Evolutionary conservation across 2,888 invertebrate species (phyloP).

Genomic region (Camptogramma bilineatum): DNA sequence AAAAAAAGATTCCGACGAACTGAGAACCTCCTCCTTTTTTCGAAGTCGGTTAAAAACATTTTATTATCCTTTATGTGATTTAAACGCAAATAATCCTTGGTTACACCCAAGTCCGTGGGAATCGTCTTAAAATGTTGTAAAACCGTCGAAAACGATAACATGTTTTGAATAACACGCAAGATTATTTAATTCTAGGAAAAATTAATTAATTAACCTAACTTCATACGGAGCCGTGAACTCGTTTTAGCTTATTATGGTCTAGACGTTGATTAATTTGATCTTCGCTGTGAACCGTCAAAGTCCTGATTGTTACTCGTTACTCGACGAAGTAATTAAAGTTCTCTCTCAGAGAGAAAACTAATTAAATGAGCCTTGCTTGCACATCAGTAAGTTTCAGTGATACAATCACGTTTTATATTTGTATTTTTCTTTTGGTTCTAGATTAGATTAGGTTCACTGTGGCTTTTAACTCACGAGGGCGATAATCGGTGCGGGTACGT

Average conservation of each 20-base stretch:
- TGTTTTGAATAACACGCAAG: conserved; percentile 36
- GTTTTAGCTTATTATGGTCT: conserved; percentile 38
- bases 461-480: conserved; percentile 1
- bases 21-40: too few relatives aligned
- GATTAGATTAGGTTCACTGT: background rate
- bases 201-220: conserved; percentile 37
- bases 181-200: conserved; percentile 44
- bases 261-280: conserved; percentile 32
- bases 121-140: conserved; percentile 3
- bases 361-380: background rate
- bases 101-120: background rate
- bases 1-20: too few relatives aligned
- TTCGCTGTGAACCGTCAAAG: conserved; percentile 21
- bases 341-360: background rate
- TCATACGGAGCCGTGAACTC: conserved; percentile 37
- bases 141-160: conserved; percentile 11
- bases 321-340: conserved; percentile 7
- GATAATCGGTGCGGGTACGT: conserved; percentile 8
- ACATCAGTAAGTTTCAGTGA: background rate
- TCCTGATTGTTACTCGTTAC: conserved; percentile 10
- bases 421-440: background rate
- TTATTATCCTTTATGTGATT: too few relatives aligned
- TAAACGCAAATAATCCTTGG: background rate
- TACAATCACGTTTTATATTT: background rate
- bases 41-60: too few relatives aligned